Evolutionary conservation across 1,140 invertebrate genomes (phyloP).

Genomic region (Euschistus heros): DNA sequence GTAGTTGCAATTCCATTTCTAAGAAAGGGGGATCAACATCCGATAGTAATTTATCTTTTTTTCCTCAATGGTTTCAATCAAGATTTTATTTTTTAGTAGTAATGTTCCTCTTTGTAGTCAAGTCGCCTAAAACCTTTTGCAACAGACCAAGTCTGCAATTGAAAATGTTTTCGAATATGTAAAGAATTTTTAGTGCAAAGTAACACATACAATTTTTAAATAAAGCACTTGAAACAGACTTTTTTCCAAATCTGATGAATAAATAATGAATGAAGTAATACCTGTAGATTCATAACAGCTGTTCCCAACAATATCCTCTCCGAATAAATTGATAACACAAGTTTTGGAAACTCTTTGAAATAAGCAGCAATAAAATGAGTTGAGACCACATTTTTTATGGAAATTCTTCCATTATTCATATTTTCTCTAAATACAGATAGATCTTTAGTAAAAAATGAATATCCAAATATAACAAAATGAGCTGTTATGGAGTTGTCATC

Average conservation of each 20-base stretch:
- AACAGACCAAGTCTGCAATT: no score
- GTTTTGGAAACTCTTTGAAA: conserved; percentile 23
- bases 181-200: no score
- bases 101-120: no score
- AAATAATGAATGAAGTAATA: background rate
- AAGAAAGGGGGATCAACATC: background rate
- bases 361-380: conserved; percentile 20
- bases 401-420: conserved; percentile 7
- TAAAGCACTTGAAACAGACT: no score
- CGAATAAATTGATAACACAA: conserved; percentile 19
- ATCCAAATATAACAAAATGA: conserved; percentile 22
- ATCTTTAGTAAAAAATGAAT: conserved; percentile 13
- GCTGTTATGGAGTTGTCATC: conserved; percentile 6
- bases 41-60: no score
- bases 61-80: no score
- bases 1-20: background rate
- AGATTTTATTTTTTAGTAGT: no score
- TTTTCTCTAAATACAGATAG: conserved; percentile 15
- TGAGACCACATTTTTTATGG: conserved; percentile 18
- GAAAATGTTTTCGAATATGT: no score
- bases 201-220: no score
- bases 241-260: no score
- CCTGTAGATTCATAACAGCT: conserved; percentile 20
- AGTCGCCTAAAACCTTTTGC: no score
- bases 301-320: conserved; percentile 19